Evolutionary conservation across 2,888 invertebrate species (phyloP), one percentile per base, ranked within the genome.

Genomic region (Acleris laterana): DNA sequence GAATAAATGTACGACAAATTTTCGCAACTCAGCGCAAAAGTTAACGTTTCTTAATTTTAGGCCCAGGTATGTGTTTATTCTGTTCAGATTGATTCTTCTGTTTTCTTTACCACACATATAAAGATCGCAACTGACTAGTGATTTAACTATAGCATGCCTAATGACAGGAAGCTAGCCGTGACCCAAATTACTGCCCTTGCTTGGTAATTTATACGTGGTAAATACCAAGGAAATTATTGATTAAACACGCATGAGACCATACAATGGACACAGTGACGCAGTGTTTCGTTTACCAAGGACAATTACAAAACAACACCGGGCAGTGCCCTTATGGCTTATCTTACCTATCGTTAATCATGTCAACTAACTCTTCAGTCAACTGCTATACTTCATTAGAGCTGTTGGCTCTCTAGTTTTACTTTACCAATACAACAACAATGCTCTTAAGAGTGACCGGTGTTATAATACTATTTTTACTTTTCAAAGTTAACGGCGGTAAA

Each of bases 291-390:
- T 52, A 4, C 11, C n/a, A 9, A 52, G 52, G 11, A 38, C 11
- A 22, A 44, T 65, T 65, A 55, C 60, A 50, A 65, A 65, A 65
- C 60, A 53, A 48, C 22, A 56, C 5, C 42, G 55, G 55, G 7
- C 55, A 50, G 28, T 65, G 60, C 42, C 55, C 60, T 64, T 49
- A 55, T 32, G 44, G 50, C 60, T 65, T 65, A 65, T 65, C 65
- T 22, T 25, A 7, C 20, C 22, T 58, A 63, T 61, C 61, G 53
- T 38, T 64, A 59, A 60, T 60, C 38, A 20, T 11, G 32, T 50
- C 28, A 20, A 25, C 28, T 44, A 49, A 52, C 51, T 51, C 62
- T 62, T 62, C 66, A 67, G 66, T 67, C 57, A 67, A 56, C 51
- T 19, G 25, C 17, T 52, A 57, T 53, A 62, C 51, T 52, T 57